phyloP scores from a whole-genome alignment of 64 coral and sea anemone species.

The Montipora sp. region DNA sequence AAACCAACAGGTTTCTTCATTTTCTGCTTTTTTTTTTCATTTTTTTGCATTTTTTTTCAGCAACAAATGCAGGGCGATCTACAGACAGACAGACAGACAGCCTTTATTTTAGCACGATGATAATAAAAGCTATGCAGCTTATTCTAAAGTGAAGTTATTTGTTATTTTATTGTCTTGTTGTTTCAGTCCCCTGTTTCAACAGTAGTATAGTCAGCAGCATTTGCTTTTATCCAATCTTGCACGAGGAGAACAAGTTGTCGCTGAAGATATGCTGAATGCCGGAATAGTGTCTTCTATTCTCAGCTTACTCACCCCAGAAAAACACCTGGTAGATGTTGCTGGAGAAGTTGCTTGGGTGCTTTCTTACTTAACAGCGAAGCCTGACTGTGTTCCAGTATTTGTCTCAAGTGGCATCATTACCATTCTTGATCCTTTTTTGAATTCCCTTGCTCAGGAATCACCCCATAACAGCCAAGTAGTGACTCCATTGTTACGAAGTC shows the following conservation, averaged over 20 bases:
- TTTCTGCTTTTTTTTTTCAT: no score
- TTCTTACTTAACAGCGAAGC: slow-evolving; percentile 81
- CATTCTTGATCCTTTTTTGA: slow-evolving; percentile 43
- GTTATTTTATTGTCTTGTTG: neutral
- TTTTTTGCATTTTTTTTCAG: no score
- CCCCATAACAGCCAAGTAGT: slow-evolving; percentile 78
- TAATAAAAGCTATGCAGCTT: no score
- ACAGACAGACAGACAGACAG: no score
- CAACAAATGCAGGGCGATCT: no score
- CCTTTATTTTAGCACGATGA: no score
- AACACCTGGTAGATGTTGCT: slow-evolving; percentile 58
- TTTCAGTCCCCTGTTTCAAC: slow-evolving; percentile 72
- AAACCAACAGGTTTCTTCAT: no score
- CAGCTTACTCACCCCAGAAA: slow-evolving; percentile 34
- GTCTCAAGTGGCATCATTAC: slow-evolving; percentile 71
- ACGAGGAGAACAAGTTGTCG: slow-evolving; percentile 61
- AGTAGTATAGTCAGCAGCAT: slow-evolving; percentile 91
- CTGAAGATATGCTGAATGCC: slow-evolving; percentile 69
- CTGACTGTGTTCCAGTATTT: slow-evolving; percentile 71
- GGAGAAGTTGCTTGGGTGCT: slow-evolving; percentile 84
- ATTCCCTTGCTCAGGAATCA: slow-evolving; percentile 48
- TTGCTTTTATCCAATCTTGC: slow-evolving; percentile 97
- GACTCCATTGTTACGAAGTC: slow-evolving; percentile 89
- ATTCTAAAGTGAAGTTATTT: no score
- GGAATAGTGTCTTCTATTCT: slow-evolving; percentile 71